Base-by-base conservation (phyloP, 2,888 invertebrate species). In the Smittia aterrima region DNA sequence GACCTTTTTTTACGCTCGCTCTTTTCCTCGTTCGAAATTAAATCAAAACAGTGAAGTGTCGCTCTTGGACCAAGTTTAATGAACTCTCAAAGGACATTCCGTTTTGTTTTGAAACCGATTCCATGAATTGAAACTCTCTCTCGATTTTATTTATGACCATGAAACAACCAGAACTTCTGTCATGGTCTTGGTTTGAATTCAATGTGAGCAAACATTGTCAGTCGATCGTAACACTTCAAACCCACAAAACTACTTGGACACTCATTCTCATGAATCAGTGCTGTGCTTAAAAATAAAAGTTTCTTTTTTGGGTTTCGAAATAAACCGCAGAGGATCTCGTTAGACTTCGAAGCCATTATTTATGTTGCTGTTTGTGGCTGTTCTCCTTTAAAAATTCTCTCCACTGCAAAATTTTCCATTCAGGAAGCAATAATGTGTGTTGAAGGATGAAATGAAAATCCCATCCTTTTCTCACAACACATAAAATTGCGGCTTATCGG, bases 341-440 rank as follows among this genome's bases (percentile, higher is more conserved):
- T 47, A 47, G 47, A 47, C 11, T 47, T 16, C 32, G 32, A 47
- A 47, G 47, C 16, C 47, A 47, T 47, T 47, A 47, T 47, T 47
- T 47, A 47, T 47, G 47, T 47, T 47, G 47, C 47, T 47, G 47
- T 47, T 47, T 47, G 47, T n/a, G 47, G 47, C 16, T 47, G 2
- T 47, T 11, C 2, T 11, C 47, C 11, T 47, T 47, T 13, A 11
- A 47, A n/a, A 47, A 47, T 47, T 47, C 47, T 58, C 22, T 58
- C 9, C 32, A 32, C 22, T 58, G 22, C 58, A 58, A 18, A 47
- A 18, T 58, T 58, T 20, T 58, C 20, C 58, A 58, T 58, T 58
- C 58, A 18, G 58, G 58, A 58, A 41, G 67, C 67, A 67, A 67
- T 67, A 67, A 67, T 67, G 67, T 67, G 41, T 67, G 67, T 40